Evolutionary conservation across 2,888 invertebrate genomes (phyloP), one percentile per base, ranked within the genome.

Genomic region (Acrobeloides nanus): DNA sequence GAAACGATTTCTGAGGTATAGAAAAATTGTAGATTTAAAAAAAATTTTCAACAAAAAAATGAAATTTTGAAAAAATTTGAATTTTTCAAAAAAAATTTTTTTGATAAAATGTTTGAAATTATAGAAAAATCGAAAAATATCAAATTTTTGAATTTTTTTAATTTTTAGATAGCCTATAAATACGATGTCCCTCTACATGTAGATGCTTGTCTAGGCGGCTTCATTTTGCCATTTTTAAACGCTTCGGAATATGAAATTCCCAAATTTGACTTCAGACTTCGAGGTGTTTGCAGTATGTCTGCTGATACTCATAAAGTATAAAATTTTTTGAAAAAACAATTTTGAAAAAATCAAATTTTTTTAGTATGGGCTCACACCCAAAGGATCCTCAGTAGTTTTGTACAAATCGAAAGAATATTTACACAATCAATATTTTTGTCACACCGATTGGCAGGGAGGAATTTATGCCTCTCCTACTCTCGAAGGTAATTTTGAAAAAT

Each of bases 231-330:
- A 12, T 90, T 97, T 76, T 88, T 90, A 85, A 80, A 82, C 40
- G 81, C 82, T 39, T 89, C 89, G 6, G 93, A 92, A 0, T 88
- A 82, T 73, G 70, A 77, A 0, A 67, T 88, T 7, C 83, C 84
- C 0, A 79, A 80, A 7, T 89, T 89, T 75, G 93, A 95, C 79
- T 97, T 95, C 77, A 73, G 82, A 7, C 38, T 66, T 46, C 82
- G 84, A 1, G 97, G 95, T 0, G 90, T 97, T 0, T 85, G 86
- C 0, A 92, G 92, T 72, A 92, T 97, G 48, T 93, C 93, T 0
- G 89, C 89, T 12, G 95, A 97, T 74, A 92, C 93, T 0, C 95
- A 97, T 73, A 97, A 97, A 85, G n/a, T n/a, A n/a, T n/a, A n/a
- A n/a, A n/a, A n/a, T n/a, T n/a, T n/a, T n/a, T n/a, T n/a, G n/a